phyloP scores from a whole-genome alignment of 2,888 invertebrate genomes.

The Adelognathus sp. region DNA sequence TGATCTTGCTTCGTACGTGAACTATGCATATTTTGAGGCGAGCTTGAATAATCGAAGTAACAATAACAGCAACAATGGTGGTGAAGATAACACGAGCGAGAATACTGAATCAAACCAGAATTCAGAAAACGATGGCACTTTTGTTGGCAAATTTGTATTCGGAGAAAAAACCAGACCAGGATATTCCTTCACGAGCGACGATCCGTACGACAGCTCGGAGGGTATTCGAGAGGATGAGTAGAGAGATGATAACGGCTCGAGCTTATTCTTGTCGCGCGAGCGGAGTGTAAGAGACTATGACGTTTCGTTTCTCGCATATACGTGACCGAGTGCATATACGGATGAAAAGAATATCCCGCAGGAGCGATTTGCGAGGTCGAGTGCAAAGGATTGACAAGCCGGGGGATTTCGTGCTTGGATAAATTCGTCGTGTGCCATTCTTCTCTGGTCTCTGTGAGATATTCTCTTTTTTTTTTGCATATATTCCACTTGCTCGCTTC shows the following conservation, averaged over 20 bases:
- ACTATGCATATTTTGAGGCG: slow-evolving; percentile 31
- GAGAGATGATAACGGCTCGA: not conserved
- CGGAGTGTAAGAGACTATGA: not conserved
- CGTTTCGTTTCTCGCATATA: not conserved
- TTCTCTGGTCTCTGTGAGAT: not conserved
- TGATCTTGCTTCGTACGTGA: slow-evolving; percentile 37
- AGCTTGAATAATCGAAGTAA: slow-evolving; percentile 9
- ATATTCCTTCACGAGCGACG: not conserved
- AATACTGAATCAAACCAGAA: not conserved
- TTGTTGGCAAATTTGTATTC: not conserved
- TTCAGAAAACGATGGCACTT: not conserved
- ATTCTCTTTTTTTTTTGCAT: not conserved
- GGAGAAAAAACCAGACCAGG: not conserved
- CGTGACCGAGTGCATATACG: slow-evolving; percentile 5
- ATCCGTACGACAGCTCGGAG: not conserved
- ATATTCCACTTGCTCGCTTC: not conserved
- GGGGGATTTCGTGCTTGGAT: slow-evolving; percentile 40
- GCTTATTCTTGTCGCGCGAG: not conserved
- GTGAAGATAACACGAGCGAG: slow-evolving; percentile 12
- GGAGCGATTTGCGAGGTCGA: slow-evolving; percentile 34
- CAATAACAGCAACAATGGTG: slow-evolving; percentile 18
- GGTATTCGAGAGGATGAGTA: not conserved
- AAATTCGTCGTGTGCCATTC: slow-evolving; percentile 31
- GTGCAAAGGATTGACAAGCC: slow-evolving; percentile 47
- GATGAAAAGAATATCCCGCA: slow-evolving; percentile 39